These are phyloP conservation scores for Drosophila fulvimacula DNA, from an alignment of 2,888 invertebrate species.

Conservation along the genomic window DNA sequence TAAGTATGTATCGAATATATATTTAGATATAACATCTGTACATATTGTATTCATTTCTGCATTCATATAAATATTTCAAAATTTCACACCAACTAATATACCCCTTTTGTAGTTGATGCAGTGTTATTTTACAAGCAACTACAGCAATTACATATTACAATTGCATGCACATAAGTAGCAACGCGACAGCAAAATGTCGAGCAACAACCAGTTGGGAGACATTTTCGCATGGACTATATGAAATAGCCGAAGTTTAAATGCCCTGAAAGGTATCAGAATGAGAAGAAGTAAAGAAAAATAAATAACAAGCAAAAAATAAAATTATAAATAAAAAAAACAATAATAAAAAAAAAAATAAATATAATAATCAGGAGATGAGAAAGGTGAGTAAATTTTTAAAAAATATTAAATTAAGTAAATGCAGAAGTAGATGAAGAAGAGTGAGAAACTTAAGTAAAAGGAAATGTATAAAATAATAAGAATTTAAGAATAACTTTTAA, in stretches of 20 bases:
- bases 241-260: slow-evolving; percentile 2
- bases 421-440: neutral
- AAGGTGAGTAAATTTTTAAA: neutral
- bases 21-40: no score
- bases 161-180: slow-evolving; percentile 41
- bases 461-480: neutral
- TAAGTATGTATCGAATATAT: no score
- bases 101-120: neutral
- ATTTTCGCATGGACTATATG: neutral
- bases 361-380: neutral
- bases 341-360: neutral
- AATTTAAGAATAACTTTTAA: no score
- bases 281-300: neutral
- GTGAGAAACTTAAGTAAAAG: neutral
- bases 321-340: no score
- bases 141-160: slow-evolving; percentile 44
- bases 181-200: slow-evolving; percentile 25
- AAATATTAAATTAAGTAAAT: no score
- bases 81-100: neutral
- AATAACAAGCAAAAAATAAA: neutral
- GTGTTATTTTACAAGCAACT: slow-evolving; percentile 5
- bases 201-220: slow-evolving; percentile 20
- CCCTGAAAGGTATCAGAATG: neutral
- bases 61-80: neutral
- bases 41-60: no score